Evolutionary conservation across 2,888 invertebrate species (phyloP).

Genomic region (Marasmarcha lunaedactyla): DNA sequence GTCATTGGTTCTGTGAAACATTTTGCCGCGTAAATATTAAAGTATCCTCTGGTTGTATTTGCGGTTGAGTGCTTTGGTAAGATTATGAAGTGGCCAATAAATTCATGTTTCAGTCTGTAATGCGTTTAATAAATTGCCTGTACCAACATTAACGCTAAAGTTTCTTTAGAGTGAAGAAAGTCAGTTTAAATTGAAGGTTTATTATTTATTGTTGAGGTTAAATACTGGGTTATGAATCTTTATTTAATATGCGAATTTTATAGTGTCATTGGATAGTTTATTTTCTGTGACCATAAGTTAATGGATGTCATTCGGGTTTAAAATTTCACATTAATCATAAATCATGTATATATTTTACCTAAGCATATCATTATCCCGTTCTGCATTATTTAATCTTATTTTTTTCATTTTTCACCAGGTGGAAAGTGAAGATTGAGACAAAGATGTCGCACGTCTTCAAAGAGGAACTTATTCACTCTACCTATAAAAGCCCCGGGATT

Average conservation of each 20-base stretch:
- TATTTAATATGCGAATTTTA: not conserved
- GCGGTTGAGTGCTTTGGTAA: conserved; percentile 15
- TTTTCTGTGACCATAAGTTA: too few species aligned
- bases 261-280: not conserved
- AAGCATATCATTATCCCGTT: too few species aligned
- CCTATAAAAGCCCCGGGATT: too few species aligned
- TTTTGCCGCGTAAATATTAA: conserved; percentile 45
- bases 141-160: not conserved
- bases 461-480: too few species aligned
- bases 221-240: not conserved
- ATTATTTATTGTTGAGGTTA: not conserved
- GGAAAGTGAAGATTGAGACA: too few species aligned
- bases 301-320: too few species aligned
- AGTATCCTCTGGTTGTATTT: conserved; percentile 19
- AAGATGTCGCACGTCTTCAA: too few species aligned
- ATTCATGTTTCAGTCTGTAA: not conserved
- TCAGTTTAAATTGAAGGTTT: too few species aligned
- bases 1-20: conserved; percentile 48
- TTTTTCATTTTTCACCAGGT: too few species aligned
- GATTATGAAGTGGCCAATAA: conserved; percentile 10
- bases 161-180: not conserved
- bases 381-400: too few species aligned
- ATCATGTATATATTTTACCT: too few species aligned
- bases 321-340: too few species aligned
- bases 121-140: not conserved